These are phyloP conservation scores for Ryuthela nishihirai DNA, from an alignment of 2,888 invertebrate genomes.

Conservation along the genomic window DNA sequence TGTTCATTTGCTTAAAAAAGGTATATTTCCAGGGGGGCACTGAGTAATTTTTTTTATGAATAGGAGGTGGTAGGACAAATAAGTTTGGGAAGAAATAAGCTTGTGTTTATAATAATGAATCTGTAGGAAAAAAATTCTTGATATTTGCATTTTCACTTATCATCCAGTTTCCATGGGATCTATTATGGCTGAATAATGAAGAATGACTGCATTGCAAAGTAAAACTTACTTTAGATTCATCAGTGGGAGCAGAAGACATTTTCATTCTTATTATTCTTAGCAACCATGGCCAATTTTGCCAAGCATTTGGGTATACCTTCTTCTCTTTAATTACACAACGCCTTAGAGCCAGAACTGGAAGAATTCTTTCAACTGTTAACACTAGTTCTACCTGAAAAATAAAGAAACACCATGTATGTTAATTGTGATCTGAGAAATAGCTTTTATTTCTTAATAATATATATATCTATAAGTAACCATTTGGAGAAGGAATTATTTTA, in stretches of 20 bases:
- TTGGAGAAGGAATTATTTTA: background rate
- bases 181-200: no score
- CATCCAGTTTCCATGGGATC: no score
- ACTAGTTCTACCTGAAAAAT: conserved; percentile 50
- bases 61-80: background rate
- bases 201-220: no score
- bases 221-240: conserved; percentile 12
- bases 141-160: no score
- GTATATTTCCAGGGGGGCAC: no score
- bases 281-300: conserved; percentile 18
- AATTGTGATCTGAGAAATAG: background rate
- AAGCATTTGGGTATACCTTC: conserved; percentile 48
- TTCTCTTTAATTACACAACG: conserved; percentile 46
- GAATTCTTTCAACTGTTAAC: conserved; percentile 52
- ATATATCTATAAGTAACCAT: background rate
- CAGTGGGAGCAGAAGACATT: background rate
- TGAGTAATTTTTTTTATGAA: no score
- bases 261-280: conserved; percentile 10
- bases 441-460: background rate
- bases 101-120: no score
- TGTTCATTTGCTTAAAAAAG: no score
- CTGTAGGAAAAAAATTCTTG: background rate
- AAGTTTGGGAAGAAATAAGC: no score
- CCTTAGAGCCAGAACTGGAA: conserved; percentile 50
- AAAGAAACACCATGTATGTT: background rate